Evolutionary conservation across 2,797 vertebrate genomes (phyloP), one percentile per base, ranked within the genome.

Genomic region (Leptatherina wallacei): DNA sequence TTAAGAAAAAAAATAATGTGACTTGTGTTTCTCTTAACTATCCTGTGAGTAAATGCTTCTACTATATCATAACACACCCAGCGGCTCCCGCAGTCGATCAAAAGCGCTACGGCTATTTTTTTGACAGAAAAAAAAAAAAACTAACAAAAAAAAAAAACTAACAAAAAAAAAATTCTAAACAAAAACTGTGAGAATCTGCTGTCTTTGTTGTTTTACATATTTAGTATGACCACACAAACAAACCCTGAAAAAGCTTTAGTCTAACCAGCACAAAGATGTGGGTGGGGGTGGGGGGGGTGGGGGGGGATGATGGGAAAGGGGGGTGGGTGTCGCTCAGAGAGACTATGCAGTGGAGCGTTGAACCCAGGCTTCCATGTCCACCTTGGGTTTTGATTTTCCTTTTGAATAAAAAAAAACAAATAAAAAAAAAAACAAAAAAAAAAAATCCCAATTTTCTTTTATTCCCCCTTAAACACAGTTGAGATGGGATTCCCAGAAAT

Each of bases 211-310:
- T 90, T 91, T 85, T 87, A 85, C 88, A 90, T 49, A 49, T 89
- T 91, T 87, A 86, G 77, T 88, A 85, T 89, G 73, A 86, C 71
- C 71, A 91, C 82, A 88, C 71, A 89, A 90, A 88, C 82, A 89
- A 94, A 91, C 91, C 90, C 85, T 92, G 88, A 49, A 93, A 95
- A 95, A 95, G 94, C 94, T 95, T 95, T 95, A 95, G 92, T 94
- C 88, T 93, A 94, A 95, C 93, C 94, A 95, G 94, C 94, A 95
- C 93, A 95, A 95, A 94, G 91, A 93, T 84, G 77, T 74, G 87
- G 86, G 75, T 6, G 18, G 42, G 44, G 44, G 4, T 5, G 33
- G 33, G 33, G 3, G 68, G 70, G 78, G 61, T 32, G 57, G 69
- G 0, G 27, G 57, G 72, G 78, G 75, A 63, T 10, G 44, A 55